phyloP scores from a whole-genome alignment of 2,113 vertebrate species.

The Vombatus ursinus region DNA sequence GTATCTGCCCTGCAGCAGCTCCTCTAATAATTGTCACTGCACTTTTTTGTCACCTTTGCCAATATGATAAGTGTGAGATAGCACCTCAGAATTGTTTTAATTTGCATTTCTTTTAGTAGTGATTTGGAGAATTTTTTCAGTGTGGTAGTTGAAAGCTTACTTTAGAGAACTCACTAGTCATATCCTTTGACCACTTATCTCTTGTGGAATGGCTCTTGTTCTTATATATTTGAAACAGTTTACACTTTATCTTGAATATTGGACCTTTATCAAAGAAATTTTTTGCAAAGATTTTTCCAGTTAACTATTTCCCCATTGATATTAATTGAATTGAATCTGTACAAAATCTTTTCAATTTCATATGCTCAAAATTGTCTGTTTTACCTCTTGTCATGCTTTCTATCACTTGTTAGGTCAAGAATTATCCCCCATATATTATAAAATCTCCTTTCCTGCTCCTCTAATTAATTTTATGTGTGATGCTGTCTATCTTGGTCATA shows the following conservation, averaged over 20 bases:
- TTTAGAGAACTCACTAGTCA: background rate
- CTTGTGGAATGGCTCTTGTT: background rate
- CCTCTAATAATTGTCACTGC: background rate
- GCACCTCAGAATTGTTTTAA: background rate
- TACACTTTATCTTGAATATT: no score
- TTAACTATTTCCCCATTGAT: background rate
- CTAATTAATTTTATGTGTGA: background rate
- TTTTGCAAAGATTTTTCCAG: background rate
- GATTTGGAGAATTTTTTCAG: background rate
- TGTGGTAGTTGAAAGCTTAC: background rate
- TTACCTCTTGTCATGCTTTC: background rate
- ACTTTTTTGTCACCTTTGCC: background rate
- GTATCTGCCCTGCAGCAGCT: background rate
- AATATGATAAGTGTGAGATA: background rate
- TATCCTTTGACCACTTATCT: background rate
- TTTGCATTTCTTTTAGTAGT: background rate
- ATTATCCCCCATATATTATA: background rate
- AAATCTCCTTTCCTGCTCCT: background rate
- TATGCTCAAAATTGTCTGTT: background rate
- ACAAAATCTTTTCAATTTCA: background rate
- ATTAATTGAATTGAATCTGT: background rate
- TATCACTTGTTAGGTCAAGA: background rate
- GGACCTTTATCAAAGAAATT: no score
- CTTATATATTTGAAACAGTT: no score
- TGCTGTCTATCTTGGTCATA: background rate